phyloP scores from a whole-genome alignment of 1,140 invertebrate genomes.

The Cardiocondyla obscurior region DNA sequence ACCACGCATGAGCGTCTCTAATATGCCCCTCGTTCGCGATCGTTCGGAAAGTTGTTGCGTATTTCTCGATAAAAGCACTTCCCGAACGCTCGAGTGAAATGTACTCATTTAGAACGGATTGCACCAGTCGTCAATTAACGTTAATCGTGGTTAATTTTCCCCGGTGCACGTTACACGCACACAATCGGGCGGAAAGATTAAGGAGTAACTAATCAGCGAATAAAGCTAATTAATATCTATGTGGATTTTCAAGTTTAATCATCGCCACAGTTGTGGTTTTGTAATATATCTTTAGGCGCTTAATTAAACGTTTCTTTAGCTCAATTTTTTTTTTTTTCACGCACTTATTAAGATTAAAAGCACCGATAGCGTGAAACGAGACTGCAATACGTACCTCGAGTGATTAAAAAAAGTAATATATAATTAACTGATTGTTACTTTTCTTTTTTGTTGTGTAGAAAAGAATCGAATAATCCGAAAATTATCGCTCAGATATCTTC shows the following conservation, averaged over 20 bases:
- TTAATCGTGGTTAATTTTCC: constrained; percentile 43
- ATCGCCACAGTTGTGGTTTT: too few species aligned
- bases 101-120: constrained; percentile 55
- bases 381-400: not conserved
- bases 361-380: not conserved
- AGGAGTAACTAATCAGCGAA: not conserved
- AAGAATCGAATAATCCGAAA: not conserved
- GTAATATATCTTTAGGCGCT: not conserved
- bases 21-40: constrained; percentile 44
- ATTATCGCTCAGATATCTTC: not conserved
- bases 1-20: constrained; percentile 49
- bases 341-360: not conserved
- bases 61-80: constrained; percentile 47
- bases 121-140: constrained; percentile 45
- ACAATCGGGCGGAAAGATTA: not conserved
- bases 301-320: not conserved
- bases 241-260: not conserved
- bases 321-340: constrained; percentile 3
- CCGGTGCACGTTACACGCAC: not conserved
- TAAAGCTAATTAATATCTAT: not conserved
- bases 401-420: not conserved
- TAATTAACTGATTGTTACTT: not conserved
- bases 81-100: constrained; percentile 48
- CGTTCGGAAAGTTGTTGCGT: constrained; percentile 56
- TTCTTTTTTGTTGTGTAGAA: not conserved